Evolutionary conservation across 2,888 invertebrate genomes (phyloP), one percentile per base, ranked within the genome.

Genomic region (Cosmia pyralina): DNA sequence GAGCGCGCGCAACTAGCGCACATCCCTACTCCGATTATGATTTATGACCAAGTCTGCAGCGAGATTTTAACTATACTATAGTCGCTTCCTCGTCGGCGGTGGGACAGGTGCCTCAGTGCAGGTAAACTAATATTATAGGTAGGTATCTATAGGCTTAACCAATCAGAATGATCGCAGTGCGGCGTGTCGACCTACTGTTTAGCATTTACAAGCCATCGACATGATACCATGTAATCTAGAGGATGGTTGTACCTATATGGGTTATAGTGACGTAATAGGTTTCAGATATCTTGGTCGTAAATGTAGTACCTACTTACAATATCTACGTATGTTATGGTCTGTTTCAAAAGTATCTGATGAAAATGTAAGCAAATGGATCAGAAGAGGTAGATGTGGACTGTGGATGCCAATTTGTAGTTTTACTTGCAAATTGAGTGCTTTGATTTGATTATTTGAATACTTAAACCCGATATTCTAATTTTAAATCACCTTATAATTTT

Each of bases 201-300:
- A 75, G 77, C 75, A 75, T 77, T 69, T 77, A 75, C 77, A 77
- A 77, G 77, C 69, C 22, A 69, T 75, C 15, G 59, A 60, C 69
- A 69, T 46, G 52, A 76, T 57, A 34, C 1, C 1, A 41, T 44
- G 41, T 34, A 66, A 66, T 75, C 67, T 73, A 73, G 17, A 66
- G 65, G 28, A 65, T 55, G 19, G 48, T 13, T 34, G 5, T 58
- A 55, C n/a, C 53, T 75, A 57, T 75, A 57, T 48, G 48, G 41
- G 48, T 41, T 55, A n/a, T n/a, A 41, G 65, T 55, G 75, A 34
- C 55, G 48, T 48, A 34, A 75, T 57, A 2, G 41, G 15, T 66
- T 66, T 41, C 19, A 7, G 41, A 41, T 55, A 34, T 28, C 41
- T 41, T 19, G 55, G 2, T 44, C 17, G n/a, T 64, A 48, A 34